Base-by-base conservation (phyloP, 2,113 vertebrate genomes). In the Pseudopipra pipra region DNA sequence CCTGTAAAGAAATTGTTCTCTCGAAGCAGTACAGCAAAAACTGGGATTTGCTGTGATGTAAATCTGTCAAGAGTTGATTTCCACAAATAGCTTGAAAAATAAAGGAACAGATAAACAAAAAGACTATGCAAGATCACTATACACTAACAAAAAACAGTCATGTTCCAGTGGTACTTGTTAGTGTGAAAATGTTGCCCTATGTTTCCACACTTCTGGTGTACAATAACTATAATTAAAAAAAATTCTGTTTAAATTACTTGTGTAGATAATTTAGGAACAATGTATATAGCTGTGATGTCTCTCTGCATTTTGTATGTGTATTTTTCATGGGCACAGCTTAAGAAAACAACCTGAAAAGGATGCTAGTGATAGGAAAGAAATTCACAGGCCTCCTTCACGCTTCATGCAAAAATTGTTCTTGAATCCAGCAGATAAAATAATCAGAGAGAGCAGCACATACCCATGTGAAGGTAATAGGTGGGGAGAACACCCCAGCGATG, bases 11-110 rank as follows among this genome's bases (percentile, higher is more conserved):
- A 91, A 51, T 72, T 71, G 20, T 71, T 91, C 27, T 71, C 39
- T 90, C 56, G 21, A 90, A 94, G 72, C 37, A 83, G 62, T 67
- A 41, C 39, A 80, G 39, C 24, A 83, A 68, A 95, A 87, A 20
- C 17, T 63, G 90, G 37, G 46, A 56, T 80, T 55, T 90, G 30
- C 46, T 82, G 33, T 79, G 46, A 35, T 93, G 37, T 77, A 67
- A 85, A 85, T 89, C 25, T 55, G 12, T 79, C 33, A 55, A 28
- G 43, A 90, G 37, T 54, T 52, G 31, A 78, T 91, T 90, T 55
- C 22, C 47, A 39, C 22, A 43, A 33, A 17, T 14, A 49, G 51
- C n/a, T 79, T 82, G 72, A 85, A 49, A 87, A 65, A 15, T 61
- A 52, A 78, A 73, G 56, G 28, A 94, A 79, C 16, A 86, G 39